Conservation (phyloP, 30 jellyfish, hydroid and myxozoan genomes). For the Calvadosia cruxmelitensis region DNA sequence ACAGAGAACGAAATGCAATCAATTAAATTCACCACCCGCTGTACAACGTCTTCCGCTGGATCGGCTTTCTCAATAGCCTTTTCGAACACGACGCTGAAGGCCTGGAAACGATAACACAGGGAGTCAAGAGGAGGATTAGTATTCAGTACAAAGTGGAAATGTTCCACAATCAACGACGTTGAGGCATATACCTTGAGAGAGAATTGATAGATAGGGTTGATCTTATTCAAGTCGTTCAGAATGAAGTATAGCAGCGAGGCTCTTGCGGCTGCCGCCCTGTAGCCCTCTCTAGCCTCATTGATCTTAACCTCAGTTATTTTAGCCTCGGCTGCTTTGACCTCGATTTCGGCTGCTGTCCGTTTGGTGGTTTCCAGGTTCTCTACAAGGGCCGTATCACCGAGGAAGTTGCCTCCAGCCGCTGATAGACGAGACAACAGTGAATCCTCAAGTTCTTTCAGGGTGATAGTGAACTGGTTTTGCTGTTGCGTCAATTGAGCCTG, state of each 20-base stretch:
- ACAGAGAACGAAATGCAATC: conserved; percentile 93
- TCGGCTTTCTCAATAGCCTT: conserved; percentile 95
- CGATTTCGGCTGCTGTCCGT: conserved; percentile 99
- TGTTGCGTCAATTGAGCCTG: conserved; percentile 98
- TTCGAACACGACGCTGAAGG: conserved; percentile 97
- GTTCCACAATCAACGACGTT: neutral
- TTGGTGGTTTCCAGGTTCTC: conserved; percentile 95
- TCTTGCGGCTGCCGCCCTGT: conserved; percentile 99
- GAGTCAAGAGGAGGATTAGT: neutral
- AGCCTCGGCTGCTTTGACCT: conserved; percentile 92
- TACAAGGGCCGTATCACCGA: conserved; percentile 93
- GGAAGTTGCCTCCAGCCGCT: conserved; percentile 98
- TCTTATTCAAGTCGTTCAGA: conserved; percentile 85
- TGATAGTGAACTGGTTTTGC: conserved; percentile 95
- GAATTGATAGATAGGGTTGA: conserved; percentile 89
- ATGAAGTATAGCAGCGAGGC: conserved; percentile 90
- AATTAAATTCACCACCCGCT: conserved; percentile 73
- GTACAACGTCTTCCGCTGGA: conserved; percentile 69
- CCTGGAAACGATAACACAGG: conserved; percentile 37
- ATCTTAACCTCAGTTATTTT: conserved; percentile 82
- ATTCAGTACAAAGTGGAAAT: neutral
- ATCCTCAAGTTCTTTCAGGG: conserved; percentile 92
- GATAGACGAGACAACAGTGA: conserved; percentile 89
- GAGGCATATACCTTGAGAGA: conserved; percentile 61
- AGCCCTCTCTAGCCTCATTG: conserved; percentile 94